These are phyloP conservation scores for Pterois miles DNA, from an alignment of 2,797 vertebrate species.

Conservation along the genomic window DNA sequence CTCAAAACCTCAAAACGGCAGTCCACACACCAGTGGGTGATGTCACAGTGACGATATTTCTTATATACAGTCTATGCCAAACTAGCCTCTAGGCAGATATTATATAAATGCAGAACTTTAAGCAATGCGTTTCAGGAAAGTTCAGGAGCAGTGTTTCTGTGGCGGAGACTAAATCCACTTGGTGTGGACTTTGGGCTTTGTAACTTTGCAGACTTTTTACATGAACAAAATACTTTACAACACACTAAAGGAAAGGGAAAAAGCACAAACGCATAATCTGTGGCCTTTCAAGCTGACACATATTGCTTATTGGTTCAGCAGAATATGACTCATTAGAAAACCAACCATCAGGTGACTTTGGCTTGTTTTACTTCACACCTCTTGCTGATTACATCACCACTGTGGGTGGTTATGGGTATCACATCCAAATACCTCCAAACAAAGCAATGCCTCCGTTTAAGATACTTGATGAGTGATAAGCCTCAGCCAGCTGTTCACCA, in stretches of 20 bases:
- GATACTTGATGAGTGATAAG: conserved; percentile 16
- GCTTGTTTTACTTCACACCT: conserved; percentile 50
- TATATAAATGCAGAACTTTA: background rate
- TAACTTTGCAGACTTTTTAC: no score
- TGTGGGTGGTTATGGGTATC: conserved; percentile 31
- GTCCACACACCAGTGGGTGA: no score
- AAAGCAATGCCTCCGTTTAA: conserved; percentile 34
- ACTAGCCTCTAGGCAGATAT: background rate
- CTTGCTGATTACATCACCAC: conserved; percentile 46
- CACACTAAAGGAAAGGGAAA: background rate
- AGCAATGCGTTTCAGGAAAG: background rate
- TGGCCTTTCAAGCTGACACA: background rate
- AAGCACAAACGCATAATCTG: background rate
- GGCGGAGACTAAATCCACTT: no score
- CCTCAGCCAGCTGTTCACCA: conserved; percentile 24
- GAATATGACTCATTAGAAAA: conserved; percentile 2
- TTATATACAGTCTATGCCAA: no score
- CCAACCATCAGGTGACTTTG: conserved; percentile 29
- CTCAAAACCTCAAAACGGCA: no score
- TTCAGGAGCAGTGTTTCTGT: no score
- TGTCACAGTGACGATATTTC: no score
- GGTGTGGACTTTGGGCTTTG: no score
- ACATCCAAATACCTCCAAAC: conserved; percentile 34
- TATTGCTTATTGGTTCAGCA: background rate
- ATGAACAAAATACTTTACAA: no score